phyloP scores from a whole-genome alignment of 2,797 vertebrate genomes.

The Pteronotus mesoamericanus region DNA sequence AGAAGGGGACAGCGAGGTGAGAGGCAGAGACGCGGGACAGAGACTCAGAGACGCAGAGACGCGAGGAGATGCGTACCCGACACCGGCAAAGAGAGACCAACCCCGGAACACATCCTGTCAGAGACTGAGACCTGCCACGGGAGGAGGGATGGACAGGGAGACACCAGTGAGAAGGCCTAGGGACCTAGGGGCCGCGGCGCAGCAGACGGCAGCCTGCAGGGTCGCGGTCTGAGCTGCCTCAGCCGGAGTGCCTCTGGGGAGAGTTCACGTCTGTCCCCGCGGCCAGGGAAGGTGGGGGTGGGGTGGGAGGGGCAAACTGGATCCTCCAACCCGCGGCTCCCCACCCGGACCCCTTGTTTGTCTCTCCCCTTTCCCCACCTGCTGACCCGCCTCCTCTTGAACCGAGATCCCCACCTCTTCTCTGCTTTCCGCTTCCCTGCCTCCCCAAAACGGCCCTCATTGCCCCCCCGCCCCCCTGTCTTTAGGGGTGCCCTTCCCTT shows the following conservation, averaged over 20 bases:
- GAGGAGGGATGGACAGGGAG: background rate
- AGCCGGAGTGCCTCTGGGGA: background rate
- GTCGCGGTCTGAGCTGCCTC: background rate
- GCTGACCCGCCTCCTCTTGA: background rate
- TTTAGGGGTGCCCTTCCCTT: background rate
- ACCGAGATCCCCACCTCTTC: background rate
- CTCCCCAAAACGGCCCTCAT: background rate
- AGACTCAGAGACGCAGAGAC: background rate
- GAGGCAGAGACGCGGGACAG: background rate
- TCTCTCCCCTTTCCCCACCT: background rate
- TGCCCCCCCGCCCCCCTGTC: no score
- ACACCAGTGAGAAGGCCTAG: no score
- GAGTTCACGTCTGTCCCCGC: background rate
- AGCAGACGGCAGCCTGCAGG: no score
- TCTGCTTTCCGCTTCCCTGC: background rate
- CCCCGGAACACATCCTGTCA: background rate
- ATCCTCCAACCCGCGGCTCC: background rate
- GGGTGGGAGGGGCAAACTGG: no score
- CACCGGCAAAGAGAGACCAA: background rate
- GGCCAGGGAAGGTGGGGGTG: background rate
- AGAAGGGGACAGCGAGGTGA: background rate
- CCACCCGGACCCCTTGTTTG: background rate
- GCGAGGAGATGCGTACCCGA: background rate
- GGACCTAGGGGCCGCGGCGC: background rate
- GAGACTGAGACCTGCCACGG: background rate